A percentile compares a stretch with the other conserved stretches of the same genome.
Conservation (phyloP, 2,888 invertebrate species). For the Lobophora halterata region DNA sequence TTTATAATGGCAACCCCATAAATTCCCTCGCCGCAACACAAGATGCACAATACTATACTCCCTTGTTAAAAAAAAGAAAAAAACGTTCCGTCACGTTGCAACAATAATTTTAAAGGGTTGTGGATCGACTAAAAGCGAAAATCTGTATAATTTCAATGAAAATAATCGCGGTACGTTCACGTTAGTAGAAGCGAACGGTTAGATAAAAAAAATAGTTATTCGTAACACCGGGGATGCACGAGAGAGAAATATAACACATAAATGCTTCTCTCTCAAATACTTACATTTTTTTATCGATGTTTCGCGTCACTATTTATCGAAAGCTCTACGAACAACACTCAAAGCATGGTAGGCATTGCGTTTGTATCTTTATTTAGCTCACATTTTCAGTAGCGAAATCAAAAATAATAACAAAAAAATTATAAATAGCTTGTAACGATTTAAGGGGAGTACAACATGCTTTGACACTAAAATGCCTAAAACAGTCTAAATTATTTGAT, state of each 20-base stretch:
- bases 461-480: slow-evolving; percentile 43
- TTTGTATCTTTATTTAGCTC: slow-evolving; percentile 48
- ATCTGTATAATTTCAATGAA: slow-evolving; percentile 37
- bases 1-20: slow-evolving; percentile 43
- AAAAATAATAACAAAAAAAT: slow-evolving; percentile 39
- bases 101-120: slow-evolving; percentile 69
- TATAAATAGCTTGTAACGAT: slow-evolving; percentile 41
- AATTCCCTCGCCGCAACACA: slow-evolving; percentile 62
- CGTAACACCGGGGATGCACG: slow-evolving; percentile 78
- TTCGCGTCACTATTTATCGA: slow-evolving; percentile 42
- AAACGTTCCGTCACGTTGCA: slow-evolving; percentile 66
- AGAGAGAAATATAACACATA: slow-evolving; percentile 42
- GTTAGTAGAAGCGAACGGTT: slow-evolving; percentile 79
- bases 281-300: slow-evolving; percentile 43
- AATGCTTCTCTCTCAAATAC: slow-evolving; percentile 56
- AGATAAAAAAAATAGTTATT: slow-evolving; percentile 50
- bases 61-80: slow-evolving; percentile 55
- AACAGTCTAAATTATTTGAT: slow-evolving; percentile 22
- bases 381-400: slow-evolving; percentile 48
- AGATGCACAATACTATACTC: slow-evolving; percentile 79
- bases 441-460: slow-evolving; percentile 67
- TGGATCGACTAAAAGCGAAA: slow-evolving; percentile 69
- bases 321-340: slow-evolving; percentile 70
- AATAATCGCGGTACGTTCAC: slow-evolving; percentile 57
- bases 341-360: slow-evolving; percentile 64